phyloP scores from a whole-genome alignment of 2,113 vertebrate genomes.

The Megaptera novaeangliae region DNA sequence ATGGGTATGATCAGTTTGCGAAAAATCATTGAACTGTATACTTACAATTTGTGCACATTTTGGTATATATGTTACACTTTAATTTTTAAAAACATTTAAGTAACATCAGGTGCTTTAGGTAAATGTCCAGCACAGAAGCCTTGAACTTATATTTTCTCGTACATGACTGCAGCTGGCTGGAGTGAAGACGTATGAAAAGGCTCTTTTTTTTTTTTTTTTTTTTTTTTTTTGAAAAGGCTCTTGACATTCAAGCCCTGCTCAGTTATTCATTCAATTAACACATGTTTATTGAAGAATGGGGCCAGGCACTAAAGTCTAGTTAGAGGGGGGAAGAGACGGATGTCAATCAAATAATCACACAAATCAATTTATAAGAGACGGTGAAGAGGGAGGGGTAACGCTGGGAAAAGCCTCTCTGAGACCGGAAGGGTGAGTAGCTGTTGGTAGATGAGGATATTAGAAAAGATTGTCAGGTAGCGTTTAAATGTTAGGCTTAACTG shows the following conservation, averaged over 20 bases:
- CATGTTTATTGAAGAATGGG: not conserved
- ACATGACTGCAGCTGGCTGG: no score
- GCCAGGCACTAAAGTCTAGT: not conserved
- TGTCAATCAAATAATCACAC: not conserved
- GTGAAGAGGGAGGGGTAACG: not conserved
- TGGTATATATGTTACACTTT: not conserved
- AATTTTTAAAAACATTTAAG: not conserved
- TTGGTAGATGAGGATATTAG: not conserved
- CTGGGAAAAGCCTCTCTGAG: not conserved
- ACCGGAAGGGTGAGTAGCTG: not conserved
- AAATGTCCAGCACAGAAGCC: not conserved
- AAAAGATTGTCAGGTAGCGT: rapidly evolving
- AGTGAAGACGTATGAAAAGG: not conserved
- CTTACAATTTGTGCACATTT: not conserved
- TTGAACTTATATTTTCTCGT: not conserved
- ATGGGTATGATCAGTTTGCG: not conserved
- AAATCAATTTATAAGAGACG: not conserved
- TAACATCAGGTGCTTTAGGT: not conserved
- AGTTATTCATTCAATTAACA: not conserved
- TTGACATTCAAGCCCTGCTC: not conserved
- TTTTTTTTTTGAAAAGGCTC: not conserved
- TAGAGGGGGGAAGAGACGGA: not conserved
- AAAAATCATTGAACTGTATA: not conserved
- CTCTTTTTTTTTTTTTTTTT: no score
- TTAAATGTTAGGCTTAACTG: not conserved